Percentiles rank a stretch among this genome's conserved stretches.
Conservation (phyloP, 1,140 invertebrate species). For the Popillia japonica region DNA sequence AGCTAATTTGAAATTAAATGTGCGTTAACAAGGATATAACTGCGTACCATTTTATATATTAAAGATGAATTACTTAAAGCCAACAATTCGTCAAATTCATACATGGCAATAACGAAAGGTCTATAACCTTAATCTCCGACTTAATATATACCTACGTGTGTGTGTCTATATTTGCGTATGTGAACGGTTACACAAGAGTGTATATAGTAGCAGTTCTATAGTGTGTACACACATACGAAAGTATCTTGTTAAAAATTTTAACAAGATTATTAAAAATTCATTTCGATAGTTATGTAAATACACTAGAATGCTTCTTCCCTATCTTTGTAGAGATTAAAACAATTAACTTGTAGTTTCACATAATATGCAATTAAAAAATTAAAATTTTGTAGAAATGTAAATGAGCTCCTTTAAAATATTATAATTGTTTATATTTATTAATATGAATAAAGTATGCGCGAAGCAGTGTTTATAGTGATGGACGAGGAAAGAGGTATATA, state of each 20-base stretch:
- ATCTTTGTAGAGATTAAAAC: slow-evolving; percentile 29
- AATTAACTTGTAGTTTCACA: slow-evolving; percentile 38
- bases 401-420: slow-evolving; percentile 32
- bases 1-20: too few relatives aligned
- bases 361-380: slow-evolving; percentile 42
- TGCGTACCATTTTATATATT: too few relatives aligned
- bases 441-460: not conserved
- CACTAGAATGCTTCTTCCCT: not conserved
- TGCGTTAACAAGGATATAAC: too few relatives aligned
- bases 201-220: not conserved
- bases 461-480: not conserved
- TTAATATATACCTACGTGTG: not conserved
- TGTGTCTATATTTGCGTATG: not conserved
- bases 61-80: too few relatives aligned
- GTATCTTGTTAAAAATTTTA: slow-evolving; percentile 39
- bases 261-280: slow-evolving; percentile 39
- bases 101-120: slow-evolving; percentile 9
- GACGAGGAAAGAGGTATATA: not conserved
- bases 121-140: slow-evolving; percentile 9
- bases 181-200: not conserved
- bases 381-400: slow-evolving; percentile 41
- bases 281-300: slow-evolving; percentile 37
- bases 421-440: slow-evolving; percentile 38
- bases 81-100: too few relatives aligned
- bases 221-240: not conserved